These are phyloP conservation scores for Gobio occitaniae DNA, from an alignment of 2,797 vertebrate genomes.

Conservation along the genomic window DNA sequence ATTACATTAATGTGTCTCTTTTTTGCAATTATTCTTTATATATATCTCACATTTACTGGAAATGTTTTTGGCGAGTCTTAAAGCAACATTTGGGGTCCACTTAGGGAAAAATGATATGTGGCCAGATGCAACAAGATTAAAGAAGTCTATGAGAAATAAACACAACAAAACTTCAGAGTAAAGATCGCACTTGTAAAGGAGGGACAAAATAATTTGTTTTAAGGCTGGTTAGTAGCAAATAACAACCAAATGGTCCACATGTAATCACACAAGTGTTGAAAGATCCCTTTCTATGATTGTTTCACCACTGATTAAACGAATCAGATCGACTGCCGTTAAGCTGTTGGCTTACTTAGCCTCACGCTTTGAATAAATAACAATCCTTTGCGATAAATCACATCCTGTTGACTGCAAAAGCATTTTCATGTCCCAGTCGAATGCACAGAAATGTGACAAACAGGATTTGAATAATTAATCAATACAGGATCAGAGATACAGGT, in stretches of 20 bases:
- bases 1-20: constrained; percentile 69
- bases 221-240: constrained; percentile 78
- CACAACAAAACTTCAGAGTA: constrained; percentile 80
- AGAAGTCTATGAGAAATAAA: constrained; percentile 78
- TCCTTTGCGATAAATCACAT: constrained; percentile 23
- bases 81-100: constrained; percentile 84
- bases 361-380: constrained; percentile 32
- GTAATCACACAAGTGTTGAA: constrained; percentile 72
- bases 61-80: constrained; percentile 73
- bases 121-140: constrained; percentile 83
- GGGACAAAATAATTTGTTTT: constrained; percentile 73
- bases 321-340: constrained; percentile 34
- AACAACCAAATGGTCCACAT: constrained; percentile 76
- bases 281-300: constrained; percentile 69
- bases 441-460: constrained; percentile 30
- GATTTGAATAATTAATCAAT: constrained; percentile 9
- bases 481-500: not conserved
- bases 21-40: constrained; percentile 66
- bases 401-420: not conserved
- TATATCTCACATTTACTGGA: constrained; percentile 82
- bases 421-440: not conserved
- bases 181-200: constrained; percentile 69
- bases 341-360: constrained; percentile 30
- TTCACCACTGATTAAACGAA: constrained; percentile 42
- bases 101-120: constrained; percentile 81